A percentile compares a stretch with the other conserved stretches of the same genome.
phyloP scores from a whole-genome alignment of 1,140 invertebrate genomes.

The Chironomus tepperi region DNA sequence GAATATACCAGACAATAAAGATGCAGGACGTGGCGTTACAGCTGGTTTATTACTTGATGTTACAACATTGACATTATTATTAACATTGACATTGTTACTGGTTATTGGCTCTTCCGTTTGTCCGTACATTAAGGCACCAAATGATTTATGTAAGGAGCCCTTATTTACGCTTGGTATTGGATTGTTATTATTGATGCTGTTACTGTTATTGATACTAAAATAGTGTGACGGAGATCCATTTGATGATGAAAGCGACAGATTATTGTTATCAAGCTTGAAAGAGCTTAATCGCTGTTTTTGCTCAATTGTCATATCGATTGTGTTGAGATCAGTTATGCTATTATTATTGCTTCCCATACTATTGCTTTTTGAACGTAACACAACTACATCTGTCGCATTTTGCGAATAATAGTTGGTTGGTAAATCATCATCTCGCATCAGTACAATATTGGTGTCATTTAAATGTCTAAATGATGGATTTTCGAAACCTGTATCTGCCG shows the following conservation, averaged over 20 bases:
- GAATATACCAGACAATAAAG: slow-evolving; percentile 40
- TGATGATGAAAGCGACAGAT: background rate
- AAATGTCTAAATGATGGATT: slow-evolving; percentile 28
- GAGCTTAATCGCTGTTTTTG: slow-evolving; percentile 26
- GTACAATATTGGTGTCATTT: slow-evolving; percentile 25
- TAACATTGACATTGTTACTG: slow-evolving; percentile 21
- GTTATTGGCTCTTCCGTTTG: background rate
- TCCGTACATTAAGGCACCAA: slow-evolving; percentile 8
- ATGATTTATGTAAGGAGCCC: background rate
- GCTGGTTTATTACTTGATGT: slow-evolving; percentile 32
- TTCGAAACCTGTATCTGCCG: slow-evolving; percentile 22
- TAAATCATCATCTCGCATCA: slow-evolving; percentile 15
- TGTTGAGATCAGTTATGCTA: slow-evolving; percentile 29
- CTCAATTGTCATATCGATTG: background rate
- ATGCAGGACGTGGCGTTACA: slow-evolving; percentile 39
- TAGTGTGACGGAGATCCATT: background rate
- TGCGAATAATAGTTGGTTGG: slow-evolving; percentile 33
- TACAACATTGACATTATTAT: slow-evolving; percentile 20
- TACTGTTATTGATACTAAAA: background rate
- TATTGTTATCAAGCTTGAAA: slow-evolving; percentile 24
- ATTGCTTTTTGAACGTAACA: slow-evolving; percentile 37
- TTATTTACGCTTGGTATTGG: background rate
- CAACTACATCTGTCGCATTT: slow-evolving; percentile 37
- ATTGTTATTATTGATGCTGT: slow-evolving; percentile 19
- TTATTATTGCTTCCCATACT: slow-evolving; percentile 29